Conservation (phyloP, 2,888 invertebrate species). For the Hylaea fasciaria region DNA sequence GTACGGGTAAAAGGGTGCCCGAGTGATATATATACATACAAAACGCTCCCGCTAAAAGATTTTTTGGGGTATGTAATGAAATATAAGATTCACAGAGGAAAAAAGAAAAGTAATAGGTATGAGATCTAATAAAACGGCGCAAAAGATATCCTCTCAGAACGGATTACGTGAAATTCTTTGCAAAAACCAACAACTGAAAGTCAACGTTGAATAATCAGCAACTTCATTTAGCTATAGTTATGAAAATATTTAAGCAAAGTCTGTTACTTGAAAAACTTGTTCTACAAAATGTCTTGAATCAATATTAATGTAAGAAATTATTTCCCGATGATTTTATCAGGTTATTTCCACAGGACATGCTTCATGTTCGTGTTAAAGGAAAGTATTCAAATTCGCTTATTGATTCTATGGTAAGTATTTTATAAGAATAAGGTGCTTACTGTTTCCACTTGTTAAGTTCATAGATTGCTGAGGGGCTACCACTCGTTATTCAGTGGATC, state of each 20-base stretch:
- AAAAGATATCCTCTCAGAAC: conserved; percentile 47
- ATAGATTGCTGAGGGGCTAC: not conserved
- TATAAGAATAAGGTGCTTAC: not conserved
- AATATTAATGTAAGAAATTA: conserved; percentile 11
- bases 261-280: conserved; percentile 7
- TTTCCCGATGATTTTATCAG: conserved; percentile 5
- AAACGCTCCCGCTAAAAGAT: conserved; percentile 19
- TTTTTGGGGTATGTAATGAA: conserved; percentile 18
- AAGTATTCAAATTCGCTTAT: not conserved
- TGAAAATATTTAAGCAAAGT: conserved; percentile 8
- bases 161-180: conserved; percentile 49
- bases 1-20: conserved; percentile 12
- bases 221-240: conserved; percentile 40
- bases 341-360: conserved; percentile 2
- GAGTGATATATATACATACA: conserved; percentile 6
- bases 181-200: conserved; percentile 54
- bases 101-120: conserved; percentile 19
- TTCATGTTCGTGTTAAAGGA: not conserved
- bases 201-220: conserved; percentile 51
- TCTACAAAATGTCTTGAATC: conserved; percentile 10
- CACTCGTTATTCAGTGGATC: not conserved
- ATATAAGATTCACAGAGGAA: conserved; percentile 15
- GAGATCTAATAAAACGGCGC: conserved; percentile 29
- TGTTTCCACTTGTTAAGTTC: not conserved
- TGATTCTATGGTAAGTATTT: not conserved